Conservation (phyloP, 1,140 invertebrate genomes). For the Paramacrobiotus metropolitanus region DNA sequence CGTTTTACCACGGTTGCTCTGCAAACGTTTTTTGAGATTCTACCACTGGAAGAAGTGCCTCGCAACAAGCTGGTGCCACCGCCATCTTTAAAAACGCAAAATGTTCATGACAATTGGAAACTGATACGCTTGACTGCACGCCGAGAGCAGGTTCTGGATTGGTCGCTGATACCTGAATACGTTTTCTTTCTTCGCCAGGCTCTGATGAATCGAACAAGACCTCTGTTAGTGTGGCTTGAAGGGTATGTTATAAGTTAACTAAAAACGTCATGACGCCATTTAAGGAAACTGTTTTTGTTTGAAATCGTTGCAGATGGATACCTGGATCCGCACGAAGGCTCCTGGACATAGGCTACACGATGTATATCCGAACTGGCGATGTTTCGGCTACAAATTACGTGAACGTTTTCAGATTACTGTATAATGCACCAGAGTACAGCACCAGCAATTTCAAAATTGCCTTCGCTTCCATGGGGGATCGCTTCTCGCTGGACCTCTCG, state of each 20-base stretch:
- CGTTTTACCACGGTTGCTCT: background rate
- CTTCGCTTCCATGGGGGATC: background rate
- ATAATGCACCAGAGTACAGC: background rate
- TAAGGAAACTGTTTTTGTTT: background rate
- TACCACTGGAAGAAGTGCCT: background rate
- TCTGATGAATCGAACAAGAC: background rate
- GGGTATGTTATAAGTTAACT: background rate
- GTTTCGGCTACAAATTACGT: background rate
- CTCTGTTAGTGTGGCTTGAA: background rate
- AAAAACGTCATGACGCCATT: too few species aligned
- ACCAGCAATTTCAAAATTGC: background rate
- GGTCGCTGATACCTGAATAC: background rate
- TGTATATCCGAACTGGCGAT: background rate
- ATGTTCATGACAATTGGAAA: background rate
- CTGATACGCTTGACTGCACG: background rate
- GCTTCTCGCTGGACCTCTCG: background rate
- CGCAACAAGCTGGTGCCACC: background rate
- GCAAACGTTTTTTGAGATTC: background rate
- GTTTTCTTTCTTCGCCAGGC: background rate
- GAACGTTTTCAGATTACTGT: background rate
- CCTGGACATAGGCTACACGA: background rate
- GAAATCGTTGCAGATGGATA: background rate
- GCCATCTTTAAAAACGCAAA: background rate
- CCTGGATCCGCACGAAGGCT: background rate
- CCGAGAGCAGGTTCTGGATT: background rate